Evolutionary conservation across 2,113 vertebrate genomes (phyloP).

Genomic region (Melanotaenia duboulayi): DNA sequence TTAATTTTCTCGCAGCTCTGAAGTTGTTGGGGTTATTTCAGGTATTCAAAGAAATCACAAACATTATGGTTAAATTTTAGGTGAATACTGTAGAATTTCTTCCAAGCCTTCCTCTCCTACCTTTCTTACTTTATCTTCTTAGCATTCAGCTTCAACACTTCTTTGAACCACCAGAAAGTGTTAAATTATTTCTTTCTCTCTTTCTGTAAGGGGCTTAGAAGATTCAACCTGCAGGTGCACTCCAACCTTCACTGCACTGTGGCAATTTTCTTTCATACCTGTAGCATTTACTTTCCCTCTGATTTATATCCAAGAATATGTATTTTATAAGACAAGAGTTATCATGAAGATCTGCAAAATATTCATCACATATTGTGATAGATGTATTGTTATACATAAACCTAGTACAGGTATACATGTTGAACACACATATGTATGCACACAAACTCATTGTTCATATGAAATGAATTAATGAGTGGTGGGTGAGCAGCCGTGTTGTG

Average conservation of each 20-base stretch:
- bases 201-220: not conserved
- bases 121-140: not conserved
- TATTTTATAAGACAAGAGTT: not conserved
- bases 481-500: constrained; percentile 60
- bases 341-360: not conserved
- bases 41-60: not conserved
- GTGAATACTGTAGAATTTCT: not conserved
- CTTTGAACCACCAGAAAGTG: not conserved
- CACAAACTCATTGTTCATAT: constrained; percentile 41
- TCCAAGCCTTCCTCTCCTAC: not conserved
- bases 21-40: not conserved
- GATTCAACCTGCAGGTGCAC: not conserved
- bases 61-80: not conserved
- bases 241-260: not conserved
- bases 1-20: not conserved
- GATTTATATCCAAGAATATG: not conserved
- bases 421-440: constrained; percentile 18
- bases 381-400: constrained; percentile 16
- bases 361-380: not conserved
- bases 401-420: constrained; percentile 6
- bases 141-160: not conserved
- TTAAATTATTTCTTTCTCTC: not conserved
- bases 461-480: constrained; percentile 74
- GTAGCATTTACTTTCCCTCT: not conserved
- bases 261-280: not conserved